Conservation (phyloP, 2,113 vertebrate species). For the Silurus glanis region DNA sequence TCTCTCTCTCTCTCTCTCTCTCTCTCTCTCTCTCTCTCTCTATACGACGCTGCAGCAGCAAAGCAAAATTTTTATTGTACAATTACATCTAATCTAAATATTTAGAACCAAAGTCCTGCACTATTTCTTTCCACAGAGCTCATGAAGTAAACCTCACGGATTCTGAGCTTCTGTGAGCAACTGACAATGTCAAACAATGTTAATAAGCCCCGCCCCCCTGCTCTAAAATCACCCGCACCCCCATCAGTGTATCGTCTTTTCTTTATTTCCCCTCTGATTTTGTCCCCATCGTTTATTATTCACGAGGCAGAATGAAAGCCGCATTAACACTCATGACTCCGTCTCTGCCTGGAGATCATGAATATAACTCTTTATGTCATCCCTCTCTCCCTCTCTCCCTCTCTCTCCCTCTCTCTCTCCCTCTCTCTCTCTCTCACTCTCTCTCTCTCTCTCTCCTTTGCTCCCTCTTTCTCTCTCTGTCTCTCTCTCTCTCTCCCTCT, state of each 20-base stretch:
- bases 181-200: not conserved
- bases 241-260: not conserved
- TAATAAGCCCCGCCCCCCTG: not conserved
- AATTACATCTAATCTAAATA: too few relatives aligned
- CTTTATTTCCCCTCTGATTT: conserved; percentile 27
- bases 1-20: too few relatives aligned
- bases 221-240: not conserved
- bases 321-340: conserved; percentile 27
- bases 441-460: not conserved
- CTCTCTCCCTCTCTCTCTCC: conserved; percentile 56
- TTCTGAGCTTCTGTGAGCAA: not conserved
- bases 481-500: too few relatives aligned
- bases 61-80: too few relatives aligned
- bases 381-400: not conserved
- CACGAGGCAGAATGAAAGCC: conserved; percentile 20
- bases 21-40: too few relatives aligned
- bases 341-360: conserved; percentile 3
- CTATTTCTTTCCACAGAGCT: not conserved
- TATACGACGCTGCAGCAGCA: too few relatives aligned
- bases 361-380: conserved; percentile 9
- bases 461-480: not conserved
- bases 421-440: conserved; percentile 66
- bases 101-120: not conserved
- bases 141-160: not conserved
- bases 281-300: conserved; percentile 9